Percentiles rank a stretch among this genome's conserved stretches.
Conservation (phyloP, 2,888 invertebrate species). For the Pterostichus madidus region DNA sequence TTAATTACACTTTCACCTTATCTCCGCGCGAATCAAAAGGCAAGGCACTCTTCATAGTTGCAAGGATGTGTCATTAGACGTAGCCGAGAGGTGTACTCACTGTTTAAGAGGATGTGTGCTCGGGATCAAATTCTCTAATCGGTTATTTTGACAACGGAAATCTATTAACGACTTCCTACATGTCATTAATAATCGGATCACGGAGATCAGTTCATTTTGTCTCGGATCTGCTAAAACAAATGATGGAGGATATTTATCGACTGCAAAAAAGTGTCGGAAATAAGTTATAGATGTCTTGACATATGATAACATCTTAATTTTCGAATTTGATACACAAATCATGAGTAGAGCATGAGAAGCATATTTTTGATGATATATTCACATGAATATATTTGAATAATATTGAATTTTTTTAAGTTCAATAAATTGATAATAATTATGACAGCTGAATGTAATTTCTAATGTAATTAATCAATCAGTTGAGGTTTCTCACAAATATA, state of each 20-base stretch:
- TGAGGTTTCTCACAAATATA: no score
- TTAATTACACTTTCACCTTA: conserved; percentile 39
- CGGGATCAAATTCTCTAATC: conserved; percentile 33
- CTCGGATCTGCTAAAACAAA: conserved; percentile 2
- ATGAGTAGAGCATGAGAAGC: neutral
- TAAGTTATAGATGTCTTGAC: conserved; percentile 23
- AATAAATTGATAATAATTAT: no score
- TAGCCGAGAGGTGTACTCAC: neutral
- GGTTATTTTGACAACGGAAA: conserved; percentile 47
- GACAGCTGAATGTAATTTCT: no score
- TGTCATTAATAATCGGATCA: conserved; percentile 34
- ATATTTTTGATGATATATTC: no score
- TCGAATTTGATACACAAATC: conserved; percentile 7
- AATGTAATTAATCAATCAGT: no score
- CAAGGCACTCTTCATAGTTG: neutral
- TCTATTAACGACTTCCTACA: conserved; percentile 44
- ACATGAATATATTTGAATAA: no score
- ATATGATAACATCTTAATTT: conserved; percentile 22
- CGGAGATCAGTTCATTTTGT: neutral
- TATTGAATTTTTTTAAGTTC: no score
- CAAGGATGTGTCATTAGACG: conserved; percentile 20
- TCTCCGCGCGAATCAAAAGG: neutral
- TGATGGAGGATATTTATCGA: conserved; percentile 10
- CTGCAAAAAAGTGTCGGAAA: neutral
- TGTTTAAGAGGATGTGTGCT: conserved; percentile 9